Conservation (phyloP, 2,797 vertebrate genomes). For the Galagoides demidoff region DNA sequence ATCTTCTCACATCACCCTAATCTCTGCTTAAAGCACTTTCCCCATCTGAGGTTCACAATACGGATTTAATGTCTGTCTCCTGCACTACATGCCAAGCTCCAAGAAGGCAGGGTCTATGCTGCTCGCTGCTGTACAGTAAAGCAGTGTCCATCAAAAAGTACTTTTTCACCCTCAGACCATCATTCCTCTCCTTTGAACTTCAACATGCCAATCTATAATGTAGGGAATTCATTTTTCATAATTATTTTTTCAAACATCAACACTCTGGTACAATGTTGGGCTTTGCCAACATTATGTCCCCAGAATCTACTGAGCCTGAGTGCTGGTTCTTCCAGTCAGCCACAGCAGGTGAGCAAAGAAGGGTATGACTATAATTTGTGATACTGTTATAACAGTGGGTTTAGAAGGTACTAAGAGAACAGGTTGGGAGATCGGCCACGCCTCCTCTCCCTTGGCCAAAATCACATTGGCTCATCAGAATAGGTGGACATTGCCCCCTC, state of each 20-base stretch:
- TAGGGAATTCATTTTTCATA: not conserved
- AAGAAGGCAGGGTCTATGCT: not conserved
- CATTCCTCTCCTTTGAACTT: not conserved
- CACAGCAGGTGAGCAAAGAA: not conserved
- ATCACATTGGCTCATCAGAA: not conserved
- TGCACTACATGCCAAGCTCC: not conserved
- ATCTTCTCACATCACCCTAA: too few species aligned
- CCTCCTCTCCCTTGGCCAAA: not conserved
- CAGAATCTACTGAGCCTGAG: not conserved
- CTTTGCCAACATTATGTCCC: not conserved
- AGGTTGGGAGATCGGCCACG: not conserved
- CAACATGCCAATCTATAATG: not conserved
- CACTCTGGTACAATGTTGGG: not conserved
- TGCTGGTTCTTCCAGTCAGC: not conserved
- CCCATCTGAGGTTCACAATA: not conserved
- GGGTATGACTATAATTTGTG: not conserved
- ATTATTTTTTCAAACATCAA: not conserved
- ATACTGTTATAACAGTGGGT: not conserved
- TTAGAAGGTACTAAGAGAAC: not conserved
- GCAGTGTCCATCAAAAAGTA: not conserved
- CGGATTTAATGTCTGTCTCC: not conserved
- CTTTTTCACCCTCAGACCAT: not conserved
- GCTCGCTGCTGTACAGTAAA: rapidly evolving
- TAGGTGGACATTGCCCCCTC: not conserved
- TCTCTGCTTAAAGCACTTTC: not conserved